These are phyloP conservation scores for Grammomys surdaster DNA, from an alignment of 2,113 vertebrate genomes.

Conservation along the genomic window DNA sequence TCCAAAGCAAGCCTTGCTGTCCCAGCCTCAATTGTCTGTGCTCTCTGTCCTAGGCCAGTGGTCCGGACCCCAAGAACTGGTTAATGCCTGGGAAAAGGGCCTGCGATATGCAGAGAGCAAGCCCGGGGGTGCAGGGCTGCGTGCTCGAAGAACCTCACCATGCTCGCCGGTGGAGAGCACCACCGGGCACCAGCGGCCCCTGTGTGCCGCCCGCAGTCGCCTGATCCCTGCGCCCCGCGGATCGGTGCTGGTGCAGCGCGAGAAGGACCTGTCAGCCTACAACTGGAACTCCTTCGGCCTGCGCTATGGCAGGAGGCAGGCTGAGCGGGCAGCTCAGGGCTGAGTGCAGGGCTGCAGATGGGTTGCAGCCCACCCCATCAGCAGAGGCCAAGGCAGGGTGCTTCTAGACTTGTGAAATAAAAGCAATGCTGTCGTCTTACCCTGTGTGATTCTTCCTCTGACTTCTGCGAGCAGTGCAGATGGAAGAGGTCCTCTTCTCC, in stretches of 20 bases:
- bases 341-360: background rate
- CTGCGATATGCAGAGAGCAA: conserved; percentile 43
- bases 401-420: conserved; percentile 35
- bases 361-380: background rate
- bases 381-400: background rate
- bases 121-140: background rate
- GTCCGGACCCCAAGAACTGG: background rate
- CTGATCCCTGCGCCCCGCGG: conserved; percentile 61
- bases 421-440: background rate
- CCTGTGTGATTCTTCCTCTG: background rate
- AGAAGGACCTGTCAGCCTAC: conserved; percentile 84
- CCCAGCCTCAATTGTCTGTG: background rate
- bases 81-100: conserved; percentile 31
- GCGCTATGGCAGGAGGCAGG: conserved; percentile 86
- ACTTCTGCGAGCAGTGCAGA: background rate
- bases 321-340: background rate
- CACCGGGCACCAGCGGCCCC: conserved; percentile 38
- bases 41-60: conserved; percentile 64
- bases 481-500: background rate
- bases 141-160: conserved; percentile 12
- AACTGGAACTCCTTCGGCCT: conserved; percentile 90
- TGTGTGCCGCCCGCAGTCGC: background rate
- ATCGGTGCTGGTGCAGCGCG: conserved; percentile 76
- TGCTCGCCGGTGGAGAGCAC: conserved; percentile 47
- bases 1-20: background rate